These are phyloP conservation scores for Protonemura montana DNA, from an alignment of 2,888 invertebrate species.

Conservation along the genomic window DNA sequence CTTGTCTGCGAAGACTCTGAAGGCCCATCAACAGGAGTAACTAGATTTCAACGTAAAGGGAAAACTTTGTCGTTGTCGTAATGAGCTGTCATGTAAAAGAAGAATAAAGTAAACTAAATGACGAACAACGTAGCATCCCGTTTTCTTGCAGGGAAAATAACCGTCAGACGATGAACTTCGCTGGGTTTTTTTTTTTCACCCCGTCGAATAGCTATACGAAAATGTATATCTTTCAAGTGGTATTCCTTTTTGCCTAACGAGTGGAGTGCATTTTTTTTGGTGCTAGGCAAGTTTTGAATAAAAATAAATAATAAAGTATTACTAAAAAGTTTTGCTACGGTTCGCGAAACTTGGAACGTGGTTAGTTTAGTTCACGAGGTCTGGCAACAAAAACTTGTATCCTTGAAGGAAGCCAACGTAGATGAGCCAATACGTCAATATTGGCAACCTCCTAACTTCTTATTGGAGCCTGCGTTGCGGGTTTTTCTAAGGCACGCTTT, in stretches of 20 bases:
- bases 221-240: conserved; percentile 9
- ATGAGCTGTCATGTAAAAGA: conserved; percentile 34
- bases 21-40: conserved; percentile 1
- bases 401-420: conserved; percentile 19
- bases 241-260: conserved; percentile 15
- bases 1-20: neutral
- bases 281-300: conserved; percentile 19
- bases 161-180: conserved; percentile 8
- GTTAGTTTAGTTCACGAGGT: neutral
- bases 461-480: neutral
- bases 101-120: conserved; percentile 33
- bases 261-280: conserved; percentile 17
- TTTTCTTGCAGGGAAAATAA: conserved; percentile 8
- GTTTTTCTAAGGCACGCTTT: neutral
- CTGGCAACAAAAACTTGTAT: conserved; percentile 18
- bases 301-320: conserved; percentile 33
- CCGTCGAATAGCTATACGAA: neutral
- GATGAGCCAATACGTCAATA: conserved; percentile 35
- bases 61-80: conserved; percentile 24
- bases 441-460: conserved; percentile 14
- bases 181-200: neutral
- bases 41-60: conserved; percentile 21
- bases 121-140: neutral
- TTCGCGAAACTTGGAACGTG: conserved; percentile 17
- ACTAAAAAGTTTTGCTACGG: conserved; percentile 24